phyloP scores from a whole-genome alignment of 2,113 vertebrate species.

The Macaca nemestrina region DNA sequence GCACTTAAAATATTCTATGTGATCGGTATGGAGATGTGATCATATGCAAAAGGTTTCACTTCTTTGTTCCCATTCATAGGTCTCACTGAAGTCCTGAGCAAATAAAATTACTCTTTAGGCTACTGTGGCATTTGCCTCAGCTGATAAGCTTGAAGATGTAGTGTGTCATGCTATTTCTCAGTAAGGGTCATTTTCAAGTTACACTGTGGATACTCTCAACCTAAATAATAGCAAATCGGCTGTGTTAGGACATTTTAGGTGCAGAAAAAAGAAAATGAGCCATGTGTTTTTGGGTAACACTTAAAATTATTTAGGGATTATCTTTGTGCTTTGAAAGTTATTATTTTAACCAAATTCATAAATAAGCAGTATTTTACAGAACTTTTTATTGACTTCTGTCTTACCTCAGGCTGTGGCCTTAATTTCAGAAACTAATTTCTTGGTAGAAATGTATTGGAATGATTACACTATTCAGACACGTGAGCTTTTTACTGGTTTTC shows the following conservation, averaged over 20 bases:
- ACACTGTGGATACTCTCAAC: neutral
- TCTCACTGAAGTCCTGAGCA: conserved; percentile 80
- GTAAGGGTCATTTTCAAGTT: conserved; percentile 71
- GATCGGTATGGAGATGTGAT: conserved; percentile 61
- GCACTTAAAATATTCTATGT: conserved; percentile 41
- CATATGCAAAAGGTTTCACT: conserved; percentile 52
- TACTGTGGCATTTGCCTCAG: conserved; percentile 72
- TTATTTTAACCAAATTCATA: conserved; percentile 39
- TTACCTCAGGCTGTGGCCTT: conserved; percentile 83
- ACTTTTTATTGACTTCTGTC: conserved; percentile 67
- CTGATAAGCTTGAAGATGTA: conserved; percentile 88
- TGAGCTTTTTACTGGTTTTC: conserved; percentile 74
- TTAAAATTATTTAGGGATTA: conserved; percentile 57
- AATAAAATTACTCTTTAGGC: conserved; percentile 71
- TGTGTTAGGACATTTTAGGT: conserved; percentile 60
- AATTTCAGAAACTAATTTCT: conserved; percentile 82
- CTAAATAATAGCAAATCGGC: conserved; percentile 18
- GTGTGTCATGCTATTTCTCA: conserved; percentile 99
- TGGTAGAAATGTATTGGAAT: conserved; percentile 62
- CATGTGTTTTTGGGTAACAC: conserved; percentile 49
- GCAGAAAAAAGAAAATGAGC: conserved; percentile 17
- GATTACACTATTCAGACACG: conserved; percentile 61
- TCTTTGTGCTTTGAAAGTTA: conserved; percentile 44
- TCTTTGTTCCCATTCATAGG: conserved; percentile 69
- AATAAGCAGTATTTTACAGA: conserved; percentile 33